Base-by-base conservation (phyloP, 2,888 invertebrate genomes). In the Pollenia labialis region DNA sequence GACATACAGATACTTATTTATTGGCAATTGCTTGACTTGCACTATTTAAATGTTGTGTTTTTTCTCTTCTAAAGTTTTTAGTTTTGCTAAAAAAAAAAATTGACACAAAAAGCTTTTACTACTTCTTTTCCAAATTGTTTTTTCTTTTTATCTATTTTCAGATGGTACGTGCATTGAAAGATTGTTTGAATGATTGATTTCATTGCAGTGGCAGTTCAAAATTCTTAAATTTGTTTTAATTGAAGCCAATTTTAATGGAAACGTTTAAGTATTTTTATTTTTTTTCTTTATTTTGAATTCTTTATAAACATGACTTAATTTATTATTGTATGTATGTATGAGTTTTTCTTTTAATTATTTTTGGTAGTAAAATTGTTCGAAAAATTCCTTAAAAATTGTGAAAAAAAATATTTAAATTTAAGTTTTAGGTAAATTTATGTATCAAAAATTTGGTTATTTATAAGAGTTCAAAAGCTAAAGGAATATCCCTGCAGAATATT, bases 91-190 rank as follows among this genome's bases (percentile, higher is more conserved):
- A 72, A 71, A 50, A 44, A 4, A 23, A 58, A 58, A 23, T 23
- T 32, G 32, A 32, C 58, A 46, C 46, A 48, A 79, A 68, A 42
- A 60, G 52, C 66, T 74, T 50, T 84, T 79, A 79, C 52, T 79
- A 84, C 79, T 80, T 79, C 42, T 60, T 79, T 84, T 80, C 84
- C 84, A 84, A 84, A 84, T 54, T 74, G n/a, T 69, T 68, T 79
- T 69, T 76, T 81, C 81, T 82, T 74, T 83, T 72, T 84, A 79
- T 84, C 79, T 84, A 79, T 79, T 84, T 84, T 84, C 84, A 84
- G 84, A 84, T 84, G 84, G 84, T 84, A 84, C 79, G 84, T 84
- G 72, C 50, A 64, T 79, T 84, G 56, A 48, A 82, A 75, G 68
- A 82, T 82, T 82, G 81, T 72, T 81, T 81, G 81, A 69, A 71